These are phyloP conservation scores for Stigmatopora nigra DNA, from an alignment of 2,113 vertebrate species.

Conservation along the genomic window DNA sequence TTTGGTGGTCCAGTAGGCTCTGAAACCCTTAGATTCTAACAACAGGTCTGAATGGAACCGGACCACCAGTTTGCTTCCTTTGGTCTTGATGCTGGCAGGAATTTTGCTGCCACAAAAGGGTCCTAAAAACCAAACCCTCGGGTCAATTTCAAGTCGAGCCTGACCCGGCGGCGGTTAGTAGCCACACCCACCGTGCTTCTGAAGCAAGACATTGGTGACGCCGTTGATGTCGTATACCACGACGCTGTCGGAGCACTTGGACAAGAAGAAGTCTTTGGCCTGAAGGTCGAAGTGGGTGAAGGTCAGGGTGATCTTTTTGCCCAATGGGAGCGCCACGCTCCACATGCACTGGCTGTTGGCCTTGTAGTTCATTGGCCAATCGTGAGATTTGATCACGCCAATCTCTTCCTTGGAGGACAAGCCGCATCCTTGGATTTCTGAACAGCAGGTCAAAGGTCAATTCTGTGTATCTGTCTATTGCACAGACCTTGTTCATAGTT, in stretches of 20 bases:
- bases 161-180: background rate
- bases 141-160: background rate
- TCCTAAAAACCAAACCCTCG: constrained; percentile 49
- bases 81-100: constrained; percentile 47
- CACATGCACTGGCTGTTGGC: constrained; percentile 67
- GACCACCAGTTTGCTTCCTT: constrained; percentile 58
- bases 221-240: constrained; percentile 51
- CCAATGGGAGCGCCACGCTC: constrained; percentile 51
- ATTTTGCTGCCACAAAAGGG: constrained; percentile 65
- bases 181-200: constrained; percentile 60
- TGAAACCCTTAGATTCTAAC: constrained; percentile 68
- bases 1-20: constrained; percentile 68
- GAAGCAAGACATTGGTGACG: constrained; percentile 13
- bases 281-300: constrained; percentile 73
- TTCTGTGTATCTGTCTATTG: no score
- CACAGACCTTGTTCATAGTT: no score
- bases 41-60: constrained; percentile 66
- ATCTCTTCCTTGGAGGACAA: constrained; percentile 49
- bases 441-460: background rate
- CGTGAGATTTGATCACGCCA: constrained; percentile 66
- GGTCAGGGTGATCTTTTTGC: constrained; percentile 53
- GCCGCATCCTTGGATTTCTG: constrained; percentile 72
- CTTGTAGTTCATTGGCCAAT: constrained; percentile 71
- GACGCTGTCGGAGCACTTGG: constrained; percentile 58
- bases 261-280: constrained; percentile 34